These are phyloP conservation scores for human (Homo sapiens) DNA, from an alignment of 2,113 vertebrate species.

Conservation along the genomic window GRCh38 chr6:161013001-161013500, in stretches of 20 bases:
- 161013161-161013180: background rate
- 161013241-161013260: background rate
- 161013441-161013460: background rate
- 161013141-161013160: background rate
- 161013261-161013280: slow-evolving; percentile 21
- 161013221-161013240: background rate
- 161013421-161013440: background rate
- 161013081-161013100: background rate
- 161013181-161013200: background rate
- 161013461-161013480: background rate
- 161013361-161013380: background rate
- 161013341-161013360: background rate
- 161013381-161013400: background rate
- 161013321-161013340: background rate
- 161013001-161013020: background rate
- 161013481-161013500: background rate
- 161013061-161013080: background rate
- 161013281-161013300: background rate
- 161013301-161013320: background rate
- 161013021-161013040: background rate
- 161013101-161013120: background rate
- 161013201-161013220: background rate
- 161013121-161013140: background rate
- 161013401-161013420: background rate
- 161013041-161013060: background rate